Evolutionary conservation across 2,888 invertebrate species (phyloP).

Genomic region (Drosophila planitibia): DNA sequence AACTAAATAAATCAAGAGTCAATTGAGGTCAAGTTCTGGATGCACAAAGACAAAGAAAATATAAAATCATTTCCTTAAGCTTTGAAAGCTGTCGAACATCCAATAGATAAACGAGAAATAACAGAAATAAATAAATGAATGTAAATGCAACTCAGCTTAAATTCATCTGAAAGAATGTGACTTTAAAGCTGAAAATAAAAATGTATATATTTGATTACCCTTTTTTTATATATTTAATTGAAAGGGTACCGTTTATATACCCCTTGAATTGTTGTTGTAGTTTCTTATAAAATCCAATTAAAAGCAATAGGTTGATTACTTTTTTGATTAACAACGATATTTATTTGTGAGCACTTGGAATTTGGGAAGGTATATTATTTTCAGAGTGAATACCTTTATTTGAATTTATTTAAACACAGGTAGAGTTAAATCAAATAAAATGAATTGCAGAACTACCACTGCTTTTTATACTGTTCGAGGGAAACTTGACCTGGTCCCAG

Average conservation of each 20-base stretch:
- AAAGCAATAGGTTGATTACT: background rate
- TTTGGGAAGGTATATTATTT: background rate
- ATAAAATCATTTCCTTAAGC: background rate
- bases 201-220: background rate
- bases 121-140: background rate
- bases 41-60: background rate
- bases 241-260: background rate
- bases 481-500: conserved; percentile 45
- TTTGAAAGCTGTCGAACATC: background rate
- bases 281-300: background rate
- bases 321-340: background rate
- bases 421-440: background rate
- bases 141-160: background rate
- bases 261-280: background rate
- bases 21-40: background rate
- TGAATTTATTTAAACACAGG: background rate
- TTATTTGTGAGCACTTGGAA: background rate
- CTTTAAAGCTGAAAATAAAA: background rate
- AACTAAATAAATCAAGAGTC: conserved; percentile 1
- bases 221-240: background rate
- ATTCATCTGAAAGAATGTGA: background rate
- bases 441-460: conserved; percentile 20
- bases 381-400: background rate
- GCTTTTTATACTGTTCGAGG: conserved; percentile 49
- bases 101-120: background rate